Evolutionary conservation across 2,113 vertebrate species (phyloP), one percentile per base, ranked within the genome.

Genomic region (Speoplatyrhinus poulsoni): DNA sequence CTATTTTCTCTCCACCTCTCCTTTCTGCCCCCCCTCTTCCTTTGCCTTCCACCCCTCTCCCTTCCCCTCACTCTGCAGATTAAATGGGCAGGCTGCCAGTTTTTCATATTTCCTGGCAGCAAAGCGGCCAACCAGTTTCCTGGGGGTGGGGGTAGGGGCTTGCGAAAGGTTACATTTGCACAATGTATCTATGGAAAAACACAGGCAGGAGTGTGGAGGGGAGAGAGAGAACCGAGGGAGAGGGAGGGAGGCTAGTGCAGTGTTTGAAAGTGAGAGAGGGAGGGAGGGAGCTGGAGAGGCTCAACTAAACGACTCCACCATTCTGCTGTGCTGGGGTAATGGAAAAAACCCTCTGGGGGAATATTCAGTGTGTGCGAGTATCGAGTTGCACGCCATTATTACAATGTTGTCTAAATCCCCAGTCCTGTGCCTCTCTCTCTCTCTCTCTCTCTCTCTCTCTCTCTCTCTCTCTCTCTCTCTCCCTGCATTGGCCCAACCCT

Each of bases 161-260:
- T 83, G 86, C 83, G 87, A 95, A 95, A 95, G 95, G 95, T 95
- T 94, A 94, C 93, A 95, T 95, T 95, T 95, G 94, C 95, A 94
- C 94, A 94, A 93, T 91, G 93, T 91, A 94, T 92, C 90, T 92
- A 90, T 91, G 93, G 92, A 93, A 94, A 86, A 93, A 91, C 80
- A 85, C 87, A 90, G 88, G 80, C 77, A 79, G 73, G 81, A 82
- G 77, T 82, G 84, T 80, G 80, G 65, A 81, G 80, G 69, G 79
- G 70, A 72, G 70, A 47, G 67, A 32, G 55, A 16, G 50, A 70
- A 69, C 49, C 49, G 41, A 32, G 49, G 63, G 57, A 33, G 59
- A 75, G 68, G 87, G 81, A 85, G 49, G 59, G 53, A 36, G 59
- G 63, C 58, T 82, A 75, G 72, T 70, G 70, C 63, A 66, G 66